Conservation (phyloP, 2,797 vertebrate species). For the Cyclopterus lumpus region DNA sequence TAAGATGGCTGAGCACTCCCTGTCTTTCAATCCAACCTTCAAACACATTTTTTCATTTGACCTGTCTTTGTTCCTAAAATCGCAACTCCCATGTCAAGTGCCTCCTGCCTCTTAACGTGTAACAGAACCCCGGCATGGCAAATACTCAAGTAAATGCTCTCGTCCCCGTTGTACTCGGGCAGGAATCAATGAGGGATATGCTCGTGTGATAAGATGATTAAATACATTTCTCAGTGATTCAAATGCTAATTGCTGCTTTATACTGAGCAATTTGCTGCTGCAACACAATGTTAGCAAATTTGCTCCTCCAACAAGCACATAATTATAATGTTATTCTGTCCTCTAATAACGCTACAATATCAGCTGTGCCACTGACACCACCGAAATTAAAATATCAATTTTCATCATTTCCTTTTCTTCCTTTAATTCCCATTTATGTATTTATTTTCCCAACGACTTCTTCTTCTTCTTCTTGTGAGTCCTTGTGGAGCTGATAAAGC, state of each 20-base stretch:
- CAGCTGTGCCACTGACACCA: background rate
- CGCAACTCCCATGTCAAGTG: background rate
- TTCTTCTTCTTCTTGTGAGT: conserved; percentile 27
- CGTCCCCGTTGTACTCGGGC: background rate
- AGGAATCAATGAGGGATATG: conserved; percentile 20
- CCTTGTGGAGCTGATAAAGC: conserved; percentile 56
- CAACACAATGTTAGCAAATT: conserved; percentile 51
- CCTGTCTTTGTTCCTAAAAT: background rate
- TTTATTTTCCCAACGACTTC: background rate
- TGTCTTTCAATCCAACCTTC: background rate
- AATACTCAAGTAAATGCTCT: conserved; percentile 6
- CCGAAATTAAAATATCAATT: conserved; percentile 10
- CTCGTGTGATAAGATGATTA: conserved; percentile 26
- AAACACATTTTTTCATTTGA: background rate
- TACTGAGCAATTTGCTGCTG: conserved; percentile 48
- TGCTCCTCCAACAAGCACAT: conserved; percentile 40
- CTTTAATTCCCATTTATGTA: conserved; percentile 4
- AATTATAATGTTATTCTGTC: conserved; percentile 32
- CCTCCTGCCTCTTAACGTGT: conserved; percentile 12
- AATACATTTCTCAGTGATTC: conserved; percentile 40
- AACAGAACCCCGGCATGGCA: background rate
- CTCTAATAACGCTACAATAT: conserved; percentile 13
- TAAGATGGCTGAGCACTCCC: background rate
- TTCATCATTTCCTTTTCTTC: background rate
- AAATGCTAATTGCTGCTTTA: conserved; percentile 45